Evolutionary conservation across 2,888 invertebrate species (phyloP).

Genomic region (Parnassius orleans): DNA sequence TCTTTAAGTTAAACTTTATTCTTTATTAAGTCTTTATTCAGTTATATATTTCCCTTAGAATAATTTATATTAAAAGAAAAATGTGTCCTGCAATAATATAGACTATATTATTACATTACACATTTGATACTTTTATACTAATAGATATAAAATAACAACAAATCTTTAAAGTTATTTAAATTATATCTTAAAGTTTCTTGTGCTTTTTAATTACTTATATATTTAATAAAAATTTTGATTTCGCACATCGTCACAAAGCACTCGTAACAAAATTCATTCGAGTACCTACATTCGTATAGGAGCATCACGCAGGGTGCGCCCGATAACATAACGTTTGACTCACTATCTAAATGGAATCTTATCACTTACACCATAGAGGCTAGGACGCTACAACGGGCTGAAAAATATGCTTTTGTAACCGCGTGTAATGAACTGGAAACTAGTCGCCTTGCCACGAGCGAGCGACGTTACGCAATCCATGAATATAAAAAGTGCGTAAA

Average conservation of each 20-base stretch:
- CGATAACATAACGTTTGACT: conserved; percentile 50
- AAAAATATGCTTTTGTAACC: conserved; percentile 49
- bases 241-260: conserved; percentile 36
- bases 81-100: too few relatives aligned
- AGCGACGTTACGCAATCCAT: conserved; percentile 66
- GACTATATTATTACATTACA: too few relatives aligned
- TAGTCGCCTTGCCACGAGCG: conserved; percentile 61
- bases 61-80: too few relatives aligned
- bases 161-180: too few relatives aligned
- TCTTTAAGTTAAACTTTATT: too few relatives aligned
- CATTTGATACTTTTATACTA: too few relatives aligned
- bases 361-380: conserved; percentile 38
- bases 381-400: conserved; percentile 40
- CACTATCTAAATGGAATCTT: conserved; percentile 36
- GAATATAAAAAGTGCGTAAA: conserved; percentile 80
- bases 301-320: conserved; percentile 64
- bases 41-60: too few relatives aligned
- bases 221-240: not conserved
- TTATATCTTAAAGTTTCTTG: too few relatives aligned
- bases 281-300: conserved; percentile 54
- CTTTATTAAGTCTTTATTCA: too few relatives aligned
- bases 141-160: too few relatives aligned
- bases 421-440: conserved; percentile 72
- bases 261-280: conserved; percentile 63
- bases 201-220: too few relatives aligned